phyloP scores from a whole-genome alignment of 2,113 vertebrate species.

The Ramphastos sulfuratus region DNA sequence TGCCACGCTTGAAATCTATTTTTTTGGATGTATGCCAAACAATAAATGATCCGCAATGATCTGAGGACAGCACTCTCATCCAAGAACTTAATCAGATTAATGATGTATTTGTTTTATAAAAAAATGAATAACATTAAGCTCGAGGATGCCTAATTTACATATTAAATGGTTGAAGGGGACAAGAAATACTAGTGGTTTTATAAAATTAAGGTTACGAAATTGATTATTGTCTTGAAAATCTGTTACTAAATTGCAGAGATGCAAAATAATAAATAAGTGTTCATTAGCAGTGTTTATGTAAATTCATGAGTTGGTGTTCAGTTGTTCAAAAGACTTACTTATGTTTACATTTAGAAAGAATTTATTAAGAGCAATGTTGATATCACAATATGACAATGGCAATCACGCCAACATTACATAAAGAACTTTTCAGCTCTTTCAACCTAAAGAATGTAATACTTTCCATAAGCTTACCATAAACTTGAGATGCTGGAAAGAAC shows the following conservation, averaged over 20 bases:
- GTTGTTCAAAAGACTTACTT: slow-evolving; percentile 65
- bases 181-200: slow-evolving; percentile 70
- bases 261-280: slow-evolving; percentile 74
- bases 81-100: slow-evolving; percentile 93
- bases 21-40: slow-evolving; percentile 80
- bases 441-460: background rate
- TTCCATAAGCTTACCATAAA: background rate
- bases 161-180: slow-evolving; percentile 79
- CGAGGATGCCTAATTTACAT: slow-evolving; percentile 80
- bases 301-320: slow-evolving; percentile 65
- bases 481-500: background rate
- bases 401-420: slow-evolving; percentile 27
- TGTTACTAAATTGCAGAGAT: slow-evolving; percentile 76
- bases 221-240: slow-evolving; percentile 76
- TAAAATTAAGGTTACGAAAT: slow-evolving; percentile 76
- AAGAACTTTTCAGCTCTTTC: slow-evolving; percentile 4
- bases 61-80: slow-evolving; percentile 78
- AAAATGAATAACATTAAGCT: slow-evolving; percentile 85
- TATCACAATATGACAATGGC: slow-evolving; percentile 36
- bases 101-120: slow-evolving; percentile 93
- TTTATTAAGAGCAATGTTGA: slow-evolving; percentile 27
- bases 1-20: slow-evolving; percentile 75
- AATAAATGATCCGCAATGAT: slow-evolving; percentile 83
- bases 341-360: slow-evolving; percentile 45
- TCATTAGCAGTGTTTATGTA: slow-evolving; percentile 72